Evolutionary conservation across 2,888 invertebrate species (phyloP).

Genomic region (Quadroppia sp.): DNA sequence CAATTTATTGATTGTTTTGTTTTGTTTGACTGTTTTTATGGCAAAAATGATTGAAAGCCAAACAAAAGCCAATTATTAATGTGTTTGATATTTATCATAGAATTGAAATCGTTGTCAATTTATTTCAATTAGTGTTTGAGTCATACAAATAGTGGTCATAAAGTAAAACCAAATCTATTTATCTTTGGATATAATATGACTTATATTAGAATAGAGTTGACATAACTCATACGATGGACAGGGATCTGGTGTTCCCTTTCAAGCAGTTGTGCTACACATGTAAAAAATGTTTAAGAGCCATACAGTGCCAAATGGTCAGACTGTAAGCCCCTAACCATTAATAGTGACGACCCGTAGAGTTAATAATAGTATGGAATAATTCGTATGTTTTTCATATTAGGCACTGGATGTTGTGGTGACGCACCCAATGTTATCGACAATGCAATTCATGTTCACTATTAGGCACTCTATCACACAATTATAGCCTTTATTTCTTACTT

Average conservation of each 20-base stretch:
- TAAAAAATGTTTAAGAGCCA: too few relatives aligned
- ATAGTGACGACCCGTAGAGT: neutral
- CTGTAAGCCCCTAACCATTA: neutral
- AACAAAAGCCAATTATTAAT: neutral
- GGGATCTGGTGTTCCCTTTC: neutral
- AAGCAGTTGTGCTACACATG: neutral
- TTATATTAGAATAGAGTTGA: slow-evolving; percentile 20
- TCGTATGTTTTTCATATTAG: neutral
- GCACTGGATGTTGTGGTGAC: neutral
- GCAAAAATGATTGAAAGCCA: too few relatives aligned
- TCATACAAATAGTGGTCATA: neutral
- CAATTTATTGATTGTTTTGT: neutral
- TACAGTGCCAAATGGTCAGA: neutral
- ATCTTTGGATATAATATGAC: neutral
- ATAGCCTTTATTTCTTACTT: neutral
- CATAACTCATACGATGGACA: neutral
- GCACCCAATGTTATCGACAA: neutral
- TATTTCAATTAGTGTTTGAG: slow-evolving; percentile 8
- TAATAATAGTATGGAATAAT: neutral
- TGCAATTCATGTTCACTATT: neutral
- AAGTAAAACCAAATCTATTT: neutral
- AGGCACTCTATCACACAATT: neutral
- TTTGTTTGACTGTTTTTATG: neutral
- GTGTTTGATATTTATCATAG: neutral
- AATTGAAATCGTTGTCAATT: neutral